These are phyloP conservation scores for Ostrea edulis DNA, from an alignment of 1,140 invertebrate species.

Conservation along the genomic window DNA sequence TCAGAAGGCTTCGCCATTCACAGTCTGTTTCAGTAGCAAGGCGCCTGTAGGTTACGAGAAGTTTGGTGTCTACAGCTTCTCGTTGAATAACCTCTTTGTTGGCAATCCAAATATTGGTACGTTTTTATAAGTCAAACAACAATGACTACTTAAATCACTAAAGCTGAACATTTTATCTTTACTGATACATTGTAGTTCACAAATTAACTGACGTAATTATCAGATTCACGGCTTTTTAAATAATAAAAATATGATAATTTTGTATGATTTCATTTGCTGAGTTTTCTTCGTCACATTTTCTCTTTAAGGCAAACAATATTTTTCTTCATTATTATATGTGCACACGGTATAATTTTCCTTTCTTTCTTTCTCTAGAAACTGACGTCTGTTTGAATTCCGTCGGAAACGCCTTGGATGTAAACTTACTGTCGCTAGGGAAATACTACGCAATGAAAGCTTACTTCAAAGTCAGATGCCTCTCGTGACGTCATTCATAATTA, in stretches of 20 bases:
- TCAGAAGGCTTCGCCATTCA: neutral
- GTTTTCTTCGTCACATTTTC: too few species aligned
- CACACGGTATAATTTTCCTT: neutral
- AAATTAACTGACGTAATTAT: too few species aligned
- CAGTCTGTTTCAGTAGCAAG: conserved; percentile 3
- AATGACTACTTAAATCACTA: too few species aligned
- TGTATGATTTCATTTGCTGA: too few species aligned
- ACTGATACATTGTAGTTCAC: too few species aligned
- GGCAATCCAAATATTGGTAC: conserved; percentile 3
- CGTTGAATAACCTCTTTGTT: neutral
- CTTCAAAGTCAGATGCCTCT: conserved; percentile 17
- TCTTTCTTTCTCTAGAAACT: neutral
- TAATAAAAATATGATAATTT: too few species aligned
- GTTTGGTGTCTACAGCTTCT: neutral
- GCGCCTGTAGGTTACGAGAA: neutral
- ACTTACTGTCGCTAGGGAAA: neutral
- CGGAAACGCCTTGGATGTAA: neutral
- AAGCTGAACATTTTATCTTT: too few species aligned
- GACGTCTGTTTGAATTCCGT: conserved; percentile 5
- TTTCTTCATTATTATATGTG: too few species aligned
- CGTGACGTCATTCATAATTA: neutral
- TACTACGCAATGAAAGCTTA: conserved; percentile 7
- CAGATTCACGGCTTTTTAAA: too few species aligned
- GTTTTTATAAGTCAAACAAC: neutral
- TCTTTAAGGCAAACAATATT: too few species aligned